Evolutionary conservation across 2,113 vertebrate genomes (phyloP), one percentile per base, ranked within the genome.

Genomic region (Leptobrachium ailaonicum): DNA sequence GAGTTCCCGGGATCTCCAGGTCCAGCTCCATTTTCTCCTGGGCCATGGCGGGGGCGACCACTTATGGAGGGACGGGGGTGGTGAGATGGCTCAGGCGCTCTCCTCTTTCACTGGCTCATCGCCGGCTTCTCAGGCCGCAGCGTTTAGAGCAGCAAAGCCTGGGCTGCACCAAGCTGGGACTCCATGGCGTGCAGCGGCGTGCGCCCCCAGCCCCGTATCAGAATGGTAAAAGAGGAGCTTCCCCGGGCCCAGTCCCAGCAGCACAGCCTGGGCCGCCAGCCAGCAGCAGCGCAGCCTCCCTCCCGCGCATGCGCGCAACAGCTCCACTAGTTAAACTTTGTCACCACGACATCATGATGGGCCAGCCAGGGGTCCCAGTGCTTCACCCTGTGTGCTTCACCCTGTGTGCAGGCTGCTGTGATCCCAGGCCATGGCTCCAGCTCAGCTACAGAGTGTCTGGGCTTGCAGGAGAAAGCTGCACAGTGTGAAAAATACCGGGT

Each of bases 11-110:
- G 69, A 92, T 87, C 42, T 92, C 93, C 85, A 95, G 86, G 84
- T 95, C 95, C 87, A 95, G 87, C 76, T 95, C 92, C 94, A 94
- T 96, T 91, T 94, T 95, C 85, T 95, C 95, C 80, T 93, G 94
- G 69, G 92, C 82, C 90, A 94, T 88, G 41, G 86, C 88, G 87
- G 20, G 20, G 20, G 85, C 87, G 0, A 6, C 45, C n/a, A 41
- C 70, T 54, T 14, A 0, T 45, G 1, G 44, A 8, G 68, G 68
- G 68, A 14, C 3, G 6, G 6, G 56, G 63, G 32, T 50, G 45
- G 47, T 58, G 41, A 50, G 20, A n/a, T 54, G 40, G 41, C 53
- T n/a, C 75, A 2, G 41, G 12, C 12, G 47, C 66, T 41, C 8
- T 2, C 2, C 67, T n/a, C 32, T 60, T 43, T 73, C 70, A 73